Percentiles rank a stretch among this genome's conserved stretches.
phyloP scores from a whole-genome alignment of 2,113 vertebrate genomes.

The Lagopus leucura region DNA sequence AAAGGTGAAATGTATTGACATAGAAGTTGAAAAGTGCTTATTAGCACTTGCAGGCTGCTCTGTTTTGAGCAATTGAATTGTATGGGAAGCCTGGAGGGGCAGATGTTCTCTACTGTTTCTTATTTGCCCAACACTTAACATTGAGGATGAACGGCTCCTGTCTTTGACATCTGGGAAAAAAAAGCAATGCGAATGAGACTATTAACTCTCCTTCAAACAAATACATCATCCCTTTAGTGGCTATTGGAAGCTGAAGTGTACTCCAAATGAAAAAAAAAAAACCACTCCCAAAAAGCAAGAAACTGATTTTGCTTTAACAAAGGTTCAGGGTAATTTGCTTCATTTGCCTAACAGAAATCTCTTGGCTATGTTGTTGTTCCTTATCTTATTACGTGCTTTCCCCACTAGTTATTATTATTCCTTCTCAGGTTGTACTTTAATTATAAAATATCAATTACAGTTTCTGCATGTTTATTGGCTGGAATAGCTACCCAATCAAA shows the following conservation, averaged over 20 bases:
- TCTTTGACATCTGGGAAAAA: background rate
- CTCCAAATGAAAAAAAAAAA: background rate
- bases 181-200: background rate
- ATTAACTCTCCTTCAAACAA: background rate
- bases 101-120: background rate
- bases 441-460: conserved; percentile 40
- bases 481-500: background rate
- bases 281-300: background rate
- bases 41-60: background rate
- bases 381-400: conserved; percentile 27
- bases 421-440: conserved; percentile 49
- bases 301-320: conserved; percentile 22
- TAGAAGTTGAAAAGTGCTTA: background rate
- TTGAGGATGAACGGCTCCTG: background rate
- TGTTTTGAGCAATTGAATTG: background rate
- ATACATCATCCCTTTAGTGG: background rate
- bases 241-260: background rate
- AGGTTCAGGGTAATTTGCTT: conserved; percentile 6
- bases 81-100: background rate
- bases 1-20: background rate
- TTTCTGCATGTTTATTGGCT: conserved; percentile 29
- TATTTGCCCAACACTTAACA: background rate
- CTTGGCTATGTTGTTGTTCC: background rate
- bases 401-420: conserved; percentile 22
- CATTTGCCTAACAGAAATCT: conserved; percentile 24